Conservation (phyloP, 2,888 invertebrate species). For the Strigamia transsilvanica region DNA sequence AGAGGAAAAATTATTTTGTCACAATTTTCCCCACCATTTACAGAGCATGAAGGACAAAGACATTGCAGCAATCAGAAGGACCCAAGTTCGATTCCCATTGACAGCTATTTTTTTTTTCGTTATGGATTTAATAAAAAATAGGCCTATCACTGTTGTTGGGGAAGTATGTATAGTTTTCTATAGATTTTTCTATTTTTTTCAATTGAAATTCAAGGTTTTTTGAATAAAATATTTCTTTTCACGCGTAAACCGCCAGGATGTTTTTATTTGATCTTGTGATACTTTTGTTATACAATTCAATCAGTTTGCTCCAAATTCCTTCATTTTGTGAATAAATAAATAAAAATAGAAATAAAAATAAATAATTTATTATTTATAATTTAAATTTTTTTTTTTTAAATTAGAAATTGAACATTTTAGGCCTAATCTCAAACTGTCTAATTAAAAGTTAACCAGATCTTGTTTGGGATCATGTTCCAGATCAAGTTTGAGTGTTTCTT, state of each 20-base stretch:
- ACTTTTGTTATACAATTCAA: conserved; percentile 11
- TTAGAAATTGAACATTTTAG: neutral
- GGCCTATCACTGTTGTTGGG: no score
- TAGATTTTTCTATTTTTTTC: no score
- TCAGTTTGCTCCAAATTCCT: neutral
- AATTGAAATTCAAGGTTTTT: no score
- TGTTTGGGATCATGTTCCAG: conserved; percentile 37
- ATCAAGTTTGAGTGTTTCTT: conserved; percentile 30
- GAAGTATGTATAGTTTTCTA: no score
- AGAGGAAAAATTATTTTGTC: neutral
- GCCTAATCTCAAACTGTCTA: conserved; percentile 26
- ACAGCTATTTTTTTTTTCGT: no score
- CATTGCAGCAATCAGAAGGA: neutral
- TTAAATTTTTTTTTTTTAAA: neutral
- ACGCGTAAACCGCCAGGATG: neutral
- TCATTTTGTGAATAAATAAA: neutral
- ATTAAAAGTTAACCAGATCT: conserved; percentile 26
- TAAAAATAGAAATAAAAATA: neutral
- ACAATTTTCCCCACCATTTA: neutral
- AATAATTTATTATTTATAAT: no score
- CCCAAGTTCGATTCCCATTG: no score
- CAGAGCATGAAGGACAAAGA: conserved; percentile 29
- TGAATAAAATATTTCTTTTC: neutral
- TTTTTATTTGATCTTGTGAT: conserved; percentile 38
- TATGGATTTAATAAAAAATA: no score